Conservation (phyloP, 2,797 vertebrate genomes). For the Hirundo rustica region DNA sequence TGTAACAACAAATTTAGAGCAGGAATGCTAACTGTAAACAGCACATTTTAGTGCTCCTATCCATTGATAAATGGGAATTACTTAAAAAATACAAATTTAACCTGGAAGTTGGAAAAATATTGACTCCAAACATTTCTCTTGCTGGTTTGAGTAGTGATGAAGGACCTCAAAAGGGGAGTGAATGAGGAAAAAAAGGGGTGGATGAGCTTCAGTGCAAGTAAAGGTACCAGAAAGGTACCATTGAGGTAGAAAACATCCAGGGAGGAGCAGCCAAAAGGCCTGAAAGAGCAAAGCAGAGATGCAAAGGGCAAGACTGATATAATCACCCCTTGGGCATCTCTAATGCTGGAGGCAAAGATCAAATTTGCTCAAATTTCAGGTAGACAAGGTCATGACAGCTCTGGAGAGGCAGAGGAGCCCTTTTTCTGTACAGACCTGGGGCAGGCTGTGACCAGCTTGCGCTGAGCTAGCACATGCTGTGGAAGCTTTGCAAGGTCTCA, state of each 20-base stretch:
- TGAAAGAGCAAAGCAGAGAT: background rate
- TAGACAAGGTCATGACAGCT: background rate
- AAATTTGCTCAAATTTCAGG: background rate
- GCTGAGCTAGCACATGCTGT: rapidly evolving
- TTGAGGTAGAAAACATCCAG: rapidly evolving
- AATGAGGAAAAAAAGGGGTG: background rate
- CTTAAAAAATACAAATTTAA: background rate
- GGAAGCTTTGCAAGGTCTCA: background rate
- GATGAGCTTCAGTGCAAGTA: background rate
- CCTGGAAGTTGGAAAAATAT: background rate
- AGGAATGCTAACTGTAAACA: background rate
- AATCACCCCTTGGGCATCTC: background rate
- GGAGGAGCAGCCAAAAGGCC: background rate
- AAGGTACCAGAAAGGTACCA: background rate
- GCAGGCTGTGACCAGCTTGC: background rate
- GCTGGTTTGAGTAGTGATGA: background rate
- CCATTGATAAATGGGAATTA: background rate
- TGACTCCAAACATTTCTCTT: background rate
- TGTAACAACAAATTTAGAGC: background rate
- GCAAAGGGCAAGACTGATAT: background rate
- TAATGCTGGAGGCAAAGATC: background rate
- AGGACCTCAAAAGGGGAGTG: background rate
- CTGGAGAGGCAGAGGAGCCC: background rate
- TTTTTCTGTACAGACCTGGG: background rate
- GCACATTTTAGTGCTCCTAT: rapidly evolving